Percentiles rank a stretch among this genome's conserved stretches.
These are phyloP conservation scores for Hypocryptadius cinnamomeus DNA, from an alignment of 2,113 vertebrate species.

Conservation along the genomic window DNA sequence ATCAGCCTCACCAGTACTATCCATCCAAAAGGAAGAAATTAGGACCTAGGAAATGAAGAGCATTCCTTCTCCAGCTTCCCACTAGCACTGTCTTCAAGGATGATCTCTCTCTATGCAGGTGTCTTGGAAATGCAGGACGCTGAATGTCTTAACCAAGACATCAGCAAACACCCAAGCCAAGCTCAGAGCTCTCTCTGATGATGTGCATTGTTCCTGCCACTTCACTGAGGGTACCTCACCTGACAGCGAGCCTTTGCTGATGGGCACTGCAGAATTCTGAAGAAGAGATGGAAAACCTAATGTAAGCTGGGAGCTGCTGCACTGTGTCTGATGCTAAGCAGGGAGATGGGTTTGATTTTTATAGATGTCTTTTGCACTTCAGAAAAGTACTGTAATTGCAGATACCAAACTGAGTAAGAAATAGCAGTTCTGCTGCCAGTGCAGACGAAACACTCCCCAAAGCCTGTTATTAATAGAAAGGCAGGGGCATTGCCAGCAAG, in stretches of 20 bases:
- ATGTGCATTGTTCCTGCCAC: not conserved
- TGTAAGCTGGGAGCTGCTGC: not conserved
- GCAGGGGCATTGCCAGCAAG: not conserved
- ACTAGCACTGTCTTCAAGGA: not conserved
- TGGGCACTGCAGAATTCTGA: not conserved
- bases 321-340: not conserved
- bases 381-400: conserved; percentile 35
- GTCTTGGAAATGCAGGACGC: not conserved
- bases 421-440: conserved; percentile 4
- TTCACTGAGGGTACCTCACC: not conserved
- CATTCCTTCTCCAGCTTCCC: not conserved
- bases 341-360: conserved; percentile 32
- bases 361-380: conserved; percentile 30
- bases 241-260: rapidly evolving
- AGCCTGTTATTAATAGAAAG: conserved; percentile 37
- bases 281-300: not conserved
- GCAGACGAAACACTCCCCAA: not conserved
- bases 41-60: not conserved
- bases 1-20: not conserved
- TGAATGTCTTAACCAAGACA: not conserved
- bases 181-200: not conserved
- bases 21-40: not conserved
- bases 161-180: not conserved
- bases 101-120: not conserved
- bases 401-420: conserved; percentile 25